Evolutionary conservation across 2,888 invertebrate species (phyloP).

Genomic region (Drosophila mayaguana): DNA sequence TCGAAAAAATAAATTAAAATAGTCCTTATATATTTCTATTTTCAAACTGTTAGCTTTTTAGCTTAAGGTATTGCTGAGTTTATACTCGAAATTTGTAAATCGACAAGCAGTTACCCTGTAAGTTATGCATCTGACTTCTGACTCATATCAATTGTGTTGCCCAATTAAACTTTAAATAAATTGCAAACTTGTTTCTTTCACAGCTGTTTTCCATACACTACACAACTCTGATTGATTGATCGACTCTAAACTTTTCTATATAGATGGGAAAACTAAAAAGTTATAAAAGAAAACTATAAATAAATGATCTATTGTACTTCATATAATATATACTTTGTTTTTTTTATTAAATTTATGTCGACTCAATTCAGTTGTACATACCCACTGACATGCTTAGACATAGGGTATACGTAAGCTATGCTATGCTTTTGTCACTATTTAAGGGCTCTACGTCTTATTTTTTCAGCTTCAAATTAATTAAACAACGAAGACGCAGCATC

Average conservation of each 20-base stretch:
- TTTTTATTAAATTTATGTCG: not conserved
- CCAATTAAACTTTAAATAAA: not conserved
- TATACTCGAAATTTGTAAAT: too few species aligned
- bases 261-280: not conserved
- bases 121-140: not conserved
- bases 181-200: not conserved
- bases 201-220: not conserved
- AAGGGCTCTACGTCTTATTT: constrained; percentile 38
- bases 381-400: not conserved
- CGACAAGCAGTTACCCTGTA: not conserved
- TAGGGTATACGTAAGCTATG: constrained; percentile 22
- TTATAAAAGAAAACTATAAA: too few species aligned
- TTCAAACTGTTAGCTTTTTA: not conserved
- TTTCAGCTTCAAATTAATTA: constrained; percentile 56
- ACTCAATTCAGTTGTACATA: not conserved
- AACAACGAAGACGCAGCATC: constrained; percentile 66
- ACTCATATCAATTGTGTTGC: not conserved
- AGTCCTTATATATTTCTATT: not conserved
- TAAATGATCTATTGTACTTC: too few species aligned
- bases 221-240: too few species aligned
- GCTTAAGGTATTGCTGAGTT: too few species aligned
- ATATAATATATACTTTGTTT: too few species aligned
- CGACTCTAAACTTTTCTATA: not conserved
- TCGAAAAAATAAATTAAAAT: not conserved
- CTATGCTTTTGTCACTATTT: constrained; percentile 10